These are phyloP conservation scores for Vesta saturnalis DNA, from an alignment of 2,888 invertebrate genomes.

Conservation along the genomic window DNA sequence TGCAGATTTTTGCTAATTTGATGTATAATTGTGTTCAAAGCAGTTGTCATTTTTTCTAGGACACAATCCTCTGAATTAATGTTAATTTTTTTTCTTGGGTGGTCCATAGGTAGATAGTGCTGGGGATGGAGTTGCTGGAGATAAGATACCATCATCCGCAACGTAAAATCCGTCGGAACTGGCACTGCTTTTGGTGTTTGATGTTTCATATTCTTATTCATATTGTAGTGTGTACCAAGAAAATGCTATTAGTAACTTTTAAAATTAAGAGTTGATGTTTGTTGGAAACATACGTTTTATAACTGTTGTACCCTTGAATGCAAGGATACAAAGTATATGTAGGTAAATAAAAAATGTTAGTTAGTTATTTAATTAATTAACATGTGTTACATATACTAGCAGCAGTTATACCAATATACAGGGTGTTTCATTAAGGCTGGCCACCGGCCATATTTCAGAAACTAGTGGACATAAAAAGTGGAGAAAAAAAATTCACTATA, in stretches of 20 bases:
- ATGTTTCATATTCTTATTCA: neutral
- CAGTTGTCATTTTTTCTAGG: neutral
- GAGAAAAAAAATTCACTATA: no score
- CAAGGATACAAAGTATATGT: neutral
- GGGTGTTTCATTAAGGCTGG: no score
- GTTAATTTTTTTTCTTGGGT: neutral
- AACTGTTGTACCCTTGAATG: neutral
- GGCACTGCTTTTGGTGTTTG: neutral
- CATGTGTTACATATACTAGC: neutral
- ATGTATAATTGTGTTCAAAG: neutral
- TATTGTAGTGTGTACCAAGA: neutral
- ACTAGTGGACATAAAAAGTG: no score
- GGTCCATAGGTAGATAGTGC: no score
- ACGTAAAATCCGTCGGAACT: neutral
- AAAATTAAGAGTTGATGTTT: neutral
- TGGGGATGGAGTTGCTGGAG: no score
- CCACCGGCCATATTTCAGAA: no score
- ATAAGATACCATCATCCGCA: no score
- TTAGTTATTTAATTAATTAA: neutral
- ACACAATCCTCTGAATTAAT: neutral
- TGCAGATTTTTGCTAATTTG: neutral
- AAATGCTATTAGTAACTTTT: neutral
- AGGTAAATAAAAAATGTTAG: neutral
- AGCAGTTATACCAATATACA: no score
- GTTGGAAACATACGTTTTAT: neutral